These are phyloP conservation scores for Sula dactylatra DNA, from an alignment of 2,113 vertebrate genomes.

Conservation along the genomic window DNA sequence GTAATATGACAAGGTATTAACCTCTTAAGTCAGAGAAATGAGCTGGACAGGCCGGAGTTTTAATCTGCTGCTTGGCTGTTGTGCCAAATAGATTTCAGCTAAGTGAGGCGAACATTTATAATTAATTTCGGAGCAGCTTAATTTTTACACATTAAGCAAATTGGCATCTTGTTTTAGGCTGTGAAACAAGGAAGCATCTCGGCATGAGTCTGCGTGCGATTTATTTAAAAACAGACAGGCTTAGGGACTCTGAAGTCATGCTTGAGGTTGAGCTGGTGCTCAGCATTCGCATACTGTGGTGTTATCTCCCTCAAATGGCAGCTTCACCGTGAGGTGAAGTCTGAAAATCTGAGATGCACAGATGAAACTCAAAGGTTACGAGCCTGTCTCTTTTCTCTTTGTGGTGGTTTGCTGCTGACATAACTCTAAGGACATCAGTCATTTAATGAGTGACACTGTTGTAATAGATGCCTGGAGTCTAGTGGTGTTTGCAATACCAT, in stretches of 20 bases:
- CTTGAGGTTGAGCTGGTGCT: not conserved
- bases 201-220: not conserved
- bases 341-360: not conserved
- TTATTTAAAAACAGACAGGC: not conserved
- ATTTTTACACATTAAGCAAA: not conserved
- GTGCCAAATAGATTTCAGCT: not conserved
- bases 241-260: not conserved
- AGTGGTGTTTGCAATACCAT: not conserved
- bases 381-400: not conserved
- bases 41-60: not conserved
- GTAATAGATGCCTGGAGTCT: not conserved
- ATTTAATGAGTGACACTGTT: not conserved
- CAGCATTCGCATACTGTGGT: rapidly evolving
- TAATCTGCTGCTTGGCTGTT: not conserved
- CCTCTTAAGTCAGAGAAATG: not conserved
- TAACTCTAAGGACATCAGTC: not conserved
- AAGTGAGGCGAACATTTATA: not conserved
- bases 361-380: not conserved
- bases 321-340: not conserved
- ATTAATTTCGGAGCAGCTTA: not conserved
- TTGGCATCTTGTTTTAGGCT: not conserved
- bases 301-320: not conserved
- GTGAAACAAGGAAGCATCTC: not conserved
- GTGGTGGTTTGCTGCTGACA: not conserved
- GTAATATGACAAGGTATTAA: not conserved